These are phyloP conservation scores for Megaustenia siamemsis DNA, from an alignment of 2,888 invertebrate species.

Conservation along the genomic window DNA sequence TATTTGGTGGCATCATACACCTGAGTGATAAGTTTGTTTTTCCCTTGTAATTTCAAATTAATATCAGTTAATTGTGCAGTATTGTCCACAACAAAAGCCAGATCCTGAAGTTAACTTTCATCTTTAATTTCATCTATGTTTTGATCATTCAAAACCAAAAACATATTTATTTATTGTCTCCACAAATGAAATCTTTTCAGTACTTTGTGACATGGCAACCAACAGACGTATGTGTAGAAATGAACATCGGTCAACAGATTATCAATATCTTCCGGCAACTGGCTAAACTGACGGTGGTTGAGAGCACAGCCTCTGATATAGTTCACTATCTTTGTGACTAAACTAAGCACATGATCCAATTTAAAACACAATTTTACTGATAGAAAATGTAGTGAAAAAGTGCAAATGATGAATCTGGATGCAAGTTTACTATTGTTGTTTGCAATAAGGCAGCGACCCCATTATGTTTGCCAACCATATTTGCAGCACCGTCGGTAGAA, in stretches of 20 bases:
- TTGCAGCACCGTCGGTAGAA: too few species aligned
- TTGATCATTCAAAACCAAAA: neutral
- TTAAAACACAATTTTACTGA: slow-evolving; percentile 6
- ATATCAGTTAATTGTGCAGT: too few species aligned
- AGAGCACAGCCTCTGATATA: slow-evolving; percentile 11
- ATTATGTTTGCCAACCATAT: too few species aligned
- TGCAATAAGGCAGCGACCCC: too few species aligned
- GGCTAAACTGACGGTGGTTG: slow-evolving; percentile 15
- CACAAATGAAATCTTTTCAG: slow-evolving; percentile 5
- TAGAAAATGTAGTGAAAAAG: neutral
- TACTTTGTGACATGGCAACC: slow-evolving; percentile 21
- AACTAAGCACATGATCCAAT: neutral
- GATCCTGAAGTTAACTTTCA: neutral
- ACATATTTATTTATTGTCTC: neutral
- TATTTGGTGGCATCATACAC: too few species aligned
- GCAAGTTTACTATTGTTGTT: too few species aligned
- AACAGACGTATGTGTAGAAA: neutral
- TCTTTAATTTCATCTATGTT: slow-evolving; percentile 1
- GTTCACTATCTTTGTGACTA: neutral
- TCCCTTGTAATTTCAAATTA: too few species aligned
- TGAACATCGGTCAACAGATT: neutral
- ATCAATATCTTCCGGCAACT: slow-evolving; percentile 6
- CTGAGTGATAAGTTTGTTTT: too few species aligned
- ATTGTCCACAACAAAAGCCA: slow-evolving; percentile 12
- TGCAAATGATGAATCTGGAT: too few species aligned